These are phyloP conservation scores for Catocala nupta DNA, from an alignment of 2,888 invertebrate genomes.

Conservation along the genomic window DNA sequence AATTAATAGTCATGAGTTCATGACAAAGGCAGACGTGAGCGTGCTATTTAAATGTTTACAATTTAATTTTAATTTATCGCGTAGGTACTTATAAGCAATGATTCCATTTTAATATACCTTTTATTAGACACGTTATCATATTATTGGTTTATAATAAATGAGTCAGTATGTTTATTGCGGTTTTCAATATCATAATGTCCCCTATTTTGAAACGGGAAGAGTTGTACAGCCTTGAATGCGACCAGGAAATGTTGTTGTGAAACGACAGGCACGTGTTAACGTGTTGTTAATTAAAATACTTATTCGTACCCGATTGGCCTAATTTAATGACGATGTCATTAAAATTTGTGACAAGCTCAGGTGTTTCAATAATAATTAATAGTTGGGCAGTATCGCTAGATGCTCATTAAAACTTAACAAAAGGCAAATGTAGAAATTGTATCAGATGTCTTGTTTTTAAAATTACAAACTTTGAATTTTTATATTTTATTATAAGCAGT, in stretches of 20 bases:
- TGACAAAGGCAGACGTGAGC: too few species aligned
- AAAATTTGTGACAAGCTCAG: constrained; percentile 26
- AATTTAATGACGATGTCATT: constrained; percentile 34
- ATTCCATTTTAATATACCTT: too few species aligned
- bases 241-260: constrained; percentile 34
- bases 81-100: too few species aligned
- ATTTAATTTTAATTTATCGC: too few species aligned
- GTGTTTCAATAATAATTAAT: constrained; percentile 6
- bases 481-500: too few species aligned
- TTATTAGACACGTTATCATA: too few species aligned
- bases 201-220: constrained; percentile 41
- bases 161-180: constrained; percentile 6
- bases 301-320: constrained; percentile 34
- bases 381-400: constrained; percentile 9
- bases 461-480: too few species aligned
- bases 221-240: constrained; percentile 24
- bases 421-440: too few species aligned
- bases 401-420: too few species aligned
- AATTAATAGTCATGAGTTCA: too few species aligned
- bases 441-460: too few species aligned
- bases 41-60: too few species aligned
- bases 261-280: constrained; percentile 24
- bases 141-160: background rate
- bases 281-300: constrained; percentile 29
- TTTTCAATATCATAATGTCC: constrained; percentile 9